Conservation (phyloP, 1,140 invertebrate genomes). For the Neelides sp. region DNA sequence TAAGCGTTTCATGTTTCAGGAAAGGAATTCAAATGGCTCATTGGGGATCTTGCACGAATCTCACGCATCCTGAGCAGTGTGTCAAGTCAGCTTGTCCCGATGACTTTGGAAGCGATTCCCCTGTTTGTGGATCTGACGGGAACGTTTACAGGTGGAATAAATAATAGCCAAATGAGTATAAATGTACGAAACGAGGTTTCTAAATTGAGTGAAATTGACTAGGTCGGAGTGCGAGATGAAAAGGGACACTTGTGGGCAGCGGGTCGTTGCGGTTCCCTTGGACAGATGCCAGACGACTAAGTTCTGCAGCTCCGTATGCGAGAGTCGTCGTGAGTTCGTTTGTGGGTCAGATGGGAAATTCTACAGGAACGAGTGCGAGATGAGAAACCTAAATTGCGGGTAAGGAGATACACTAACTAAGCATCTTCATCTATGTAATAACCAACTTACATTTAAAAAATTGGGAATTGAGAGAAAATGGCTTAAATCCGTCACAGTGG, state of each 20-base stretch:
- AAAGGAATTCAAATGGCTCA: constrained; percentile 73
- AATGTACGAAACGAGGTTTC: not conserved
- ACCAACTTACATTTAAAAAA: no score
- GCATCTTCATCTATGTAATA: no score
- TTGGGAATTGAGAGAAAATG: no score
- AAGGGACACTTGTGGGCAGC: constrained; percentile 65
- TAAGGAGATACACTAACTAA: constrained; percentile 42
- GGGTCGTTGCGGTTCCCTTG: constrained; percentile 61
- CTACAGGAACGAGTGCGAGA: constrained; percentile 83
- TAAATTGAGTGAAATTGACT: constrained; percentile 30
- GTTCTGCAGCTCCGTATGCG: constrained; percentile 61
- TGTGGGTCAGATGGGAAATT: constrained; percentile 85
- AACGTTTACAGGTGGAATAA: constrained; percentile 65
- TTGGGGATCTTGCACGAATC: constrained; percentile 65
- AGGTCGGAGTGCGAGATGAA: constrained; percentile 78
- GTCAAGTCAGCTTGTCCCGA: constrained; percentile 51
- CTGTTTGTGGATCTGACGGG: constrained; percentile 75
- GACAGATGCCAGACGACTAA: constrained; percentile 70
- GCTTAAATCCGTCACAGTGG: no score
- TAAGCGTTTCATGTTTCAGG: constrained; percentile 37
- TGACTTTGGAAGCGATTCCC: constrained; percentile 49
- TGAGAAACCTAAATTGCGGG: constrained; percentile 84
- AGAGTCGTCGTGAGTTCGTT: constrained; percentile 57
- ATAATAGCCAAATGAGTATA: no score
- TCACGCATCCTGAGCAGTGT: constrained; percentile 42